Evolutionary conservation across 2,888 invertebrate genomes (phyloP).

Genomic region (Trypoxylon attenuatum): DNA sequence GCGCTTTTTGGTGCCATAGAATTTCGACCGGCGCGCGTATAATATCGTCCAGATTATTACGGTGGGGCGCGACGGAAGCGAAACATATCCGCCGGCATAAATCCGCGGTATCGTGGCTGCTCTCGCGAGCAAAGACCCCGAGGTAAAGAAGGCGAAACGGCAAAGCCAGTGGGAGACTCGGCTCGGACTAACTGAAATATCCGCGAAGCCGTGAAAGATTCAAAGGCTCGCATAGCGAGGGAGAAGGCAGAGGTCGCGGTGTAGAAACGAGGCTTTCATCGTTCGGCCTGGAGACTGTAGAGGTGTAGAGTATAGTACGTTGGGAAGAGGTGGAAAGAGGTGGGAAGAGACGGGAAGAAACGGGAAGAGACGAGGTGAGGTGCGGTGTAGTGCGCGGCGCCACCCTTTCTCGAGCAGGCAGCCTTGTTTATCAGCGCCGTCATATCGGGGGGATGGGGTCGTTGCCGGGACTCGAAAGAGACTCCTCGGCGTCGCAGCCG

Average conservation of each 20-base stretch:
- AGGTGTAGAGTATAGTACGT: no score
- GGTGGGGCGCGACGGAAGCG: no score
- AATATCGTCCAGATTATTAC: no score
- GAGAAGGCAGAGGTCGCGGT: conserved; percentile 42
- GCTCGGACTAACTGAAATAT: conserved; percentile 28
- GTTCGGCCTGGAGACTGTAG: conserved; percentile 14
- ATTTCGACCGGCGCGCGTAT: no score
- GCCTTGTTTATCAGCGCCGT: conserved; percentile 51
- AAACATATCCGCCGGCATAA: no score
- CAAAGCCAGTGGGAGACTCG: neutral
- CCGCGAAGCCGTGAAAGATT: conserved; percentile 38
- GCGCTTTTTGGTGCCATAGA: neutral
- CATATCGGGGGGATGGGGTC: conserved; percentile 41
- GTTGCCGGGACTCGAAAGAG: conserved; percentile 53
- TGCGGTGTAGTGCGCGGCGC: conserved; percentile 7
- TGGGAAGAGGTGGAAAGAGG: no score
- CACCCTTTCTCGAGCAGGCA: conserved; percentile 39
- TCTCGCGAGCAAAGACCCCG: no score
- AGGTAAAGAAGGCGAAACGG: neutral
- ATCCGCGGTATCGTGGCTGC: no score
- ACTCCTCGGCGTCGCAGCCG: conserved; percentile 60
- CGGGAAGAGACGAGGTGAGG: neutral
- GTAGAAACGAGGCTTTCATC: conserved; percentile 53
- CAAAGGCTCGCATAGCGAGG: conserved; percentile 43
- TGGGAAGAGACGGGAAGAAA: neutral